Percentiles rank a stretch among this genome's conserved stretches.
These are phyloP conservation scores for Metalampra italica DNA, from an alignment of 2,888 invertebrate genomes.

Conservation along the genomic window DNA sequence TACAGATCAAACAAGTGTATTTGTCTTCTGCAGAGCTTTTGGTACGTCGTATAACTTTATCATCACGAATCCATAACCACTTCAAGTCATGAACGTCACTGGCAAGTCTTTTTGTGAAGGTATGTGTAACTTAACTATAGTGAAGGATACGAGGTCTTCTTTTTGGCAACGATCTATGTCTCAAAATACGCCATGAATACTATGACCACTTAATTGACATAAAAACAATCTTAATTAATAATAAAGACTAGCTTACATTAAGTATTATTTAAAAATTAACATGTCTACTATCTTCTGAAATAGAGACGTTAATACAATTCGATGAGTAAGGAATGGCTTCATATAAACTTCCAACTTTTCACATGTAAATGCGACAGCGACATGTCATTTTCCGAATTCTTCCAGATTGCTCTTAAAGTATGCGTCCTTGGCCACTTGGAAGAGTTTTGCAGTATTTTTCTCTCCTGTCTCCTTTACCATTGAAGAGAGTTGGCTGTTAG, in stretches of 20 bases:
- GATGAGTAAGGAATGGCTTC: neutral
- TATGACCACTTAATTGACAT: no score
- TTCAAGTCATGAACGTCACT: no score
- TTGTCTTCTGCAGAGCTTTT: no score
- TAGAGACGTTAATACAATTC: neutral
- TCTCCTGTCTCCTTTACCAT: conserved; percentile 85
- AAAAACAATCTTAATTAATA: no score
- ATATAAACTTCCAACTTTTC: neutral
- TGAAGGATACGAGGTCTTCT: no score
- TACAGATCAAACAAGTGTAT: neutral
- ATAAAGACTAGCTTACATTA: neutral
- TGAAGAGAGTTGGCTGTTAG: conserved; percentile 77
- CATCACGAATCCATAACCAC: no score
- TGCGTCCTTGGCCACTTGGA: conserved; percentile 54
- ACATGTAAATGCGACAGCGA: neutral
- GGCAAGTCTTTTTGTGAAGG: no score
- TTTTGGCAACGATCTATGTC: no score
- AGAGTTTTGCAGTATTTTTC: conserved; percentile 47
- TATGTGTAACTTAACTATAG: no score
- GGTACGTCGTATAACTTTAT: no score
- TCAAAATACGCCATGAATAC: no score
- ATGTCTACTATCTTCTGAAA: neutral
- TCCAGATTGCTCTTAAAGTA: conserved; percentile 36
- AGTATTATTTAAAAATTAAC: neutral
- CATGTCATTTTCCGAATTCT: conserved; percentile 6